A percentile compares a stretch with the other conserved stretches of the same genome.
These are phyloP conservation scores for Nycticorax nycticorax DNA, from an alignment of 2,113 vertebrate species.

Conservation along the genomic window DNA sequence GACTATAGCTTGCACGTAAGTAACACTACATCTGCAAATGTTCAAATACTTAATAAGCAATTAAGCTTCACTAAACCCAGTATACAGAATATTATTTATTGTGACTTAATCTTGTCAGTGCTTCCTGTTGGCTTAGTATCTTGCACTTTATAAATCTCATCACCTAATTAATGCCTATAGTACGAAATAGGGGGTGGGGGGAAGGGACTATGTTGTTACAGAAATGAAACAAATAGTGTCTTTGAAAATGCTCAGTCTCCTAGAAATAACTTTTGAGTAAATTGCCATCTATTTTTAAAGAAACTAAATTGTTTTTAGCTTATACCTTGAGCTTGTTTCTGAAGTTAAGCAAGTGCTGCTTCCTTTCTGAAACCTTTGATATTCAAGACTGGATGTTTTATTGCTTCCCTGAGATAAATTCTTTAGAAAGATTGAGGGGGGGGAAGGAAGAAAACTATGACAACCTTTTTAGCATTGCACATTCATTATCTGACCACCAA, in stretches of 20 bases:
- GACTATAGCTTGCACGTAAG: not conserved
- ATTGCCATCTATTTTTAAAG: not conserved
- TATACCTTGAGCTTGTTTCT: not conserved
- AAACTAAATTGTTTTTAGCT: not conserved
- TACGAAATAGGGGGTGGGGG: not conserved
- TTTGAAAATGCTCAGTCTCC: not conserved
- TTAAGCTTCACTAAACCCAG: not conserved
- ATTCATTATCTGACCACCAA: not conserved
- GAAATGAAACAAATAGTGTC: not conserved
- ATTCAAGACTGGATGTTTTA: not conserved
- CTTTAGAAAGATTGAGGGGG: not conserved
- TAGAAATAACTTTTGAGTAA: not conserved
- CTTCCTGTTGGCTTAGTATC: not conserved
- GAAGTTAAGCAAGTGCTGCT: not conserved
- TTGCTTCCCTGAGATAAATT: not conserved
- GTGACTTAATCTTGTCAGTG: not conserved
- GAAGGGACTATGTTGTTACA: not conserved
- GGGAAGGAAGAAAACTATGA: not conserved
- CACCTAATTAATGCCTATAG: not conserved
- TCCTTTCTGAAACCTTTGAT: slow-evolving; percentile 15
- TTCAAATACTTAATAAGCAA: not conserved
- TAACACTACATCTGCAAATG: not conserved
- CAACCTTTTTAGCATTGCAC: not conserved
- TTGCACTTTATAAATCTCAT: not conserved
- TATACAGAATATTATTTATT: not conserved